Conservation (phyloP, 2,113 vertebrate species). For the Psephotus haematonotus region DNA sequence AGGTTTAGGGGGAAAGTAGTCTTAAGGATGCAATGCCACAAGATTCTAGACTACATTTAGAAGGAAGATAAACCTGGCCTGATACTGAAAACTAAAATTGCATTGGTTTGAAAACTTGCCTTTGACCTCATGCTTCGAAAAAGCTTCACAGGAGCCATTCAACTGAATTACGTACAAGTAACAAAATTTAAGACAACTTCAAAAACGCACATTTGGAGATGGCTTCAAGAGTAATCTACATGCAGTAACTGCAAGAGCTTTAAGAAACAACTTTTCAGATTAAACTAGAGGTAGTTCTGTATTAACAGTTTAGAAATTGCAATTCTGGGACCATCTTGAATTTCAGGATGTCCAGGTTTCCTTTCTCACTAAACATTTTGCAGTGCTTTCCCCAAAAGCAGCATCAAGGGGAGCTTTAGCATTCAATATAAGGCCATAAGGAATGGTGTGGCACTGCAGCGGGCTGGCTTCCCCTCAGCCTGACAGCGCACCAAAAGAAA, state of each 20-base stretch:
- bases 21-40: not conserved
- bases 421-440: not conserved
- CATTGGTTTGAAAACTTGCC: not conserved
- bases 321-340: not conserved
- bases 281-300: not conserved
- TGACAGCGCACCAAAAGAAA: not conserved
- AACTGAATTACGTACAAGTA: not conserved
- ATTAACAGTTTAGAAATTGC: not conserved
- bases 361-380: not conserved
- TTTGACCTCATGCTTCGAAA: not conserved
- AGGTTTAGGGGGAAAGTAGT: too few relatives aligned
- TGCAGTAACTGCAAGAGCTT: not conserved
- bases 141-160: not conserved
- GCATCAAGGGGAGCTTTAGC: not conserved
- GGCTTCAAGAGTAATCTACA: not conserved
- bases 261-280: not conserved
- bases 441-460: not conserved
- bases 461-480: not conserved
- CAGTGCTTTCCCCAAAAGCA: not conserved
- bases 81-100: not conserved
- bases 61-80: not conserved
- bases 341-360: not conserved
- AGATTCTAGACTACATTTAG: not conserved
- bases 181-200: not conserved
- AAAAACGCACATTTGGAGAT: fast-evolving